Evolutionary conservation across 1,140 invertebrate genomes (phyloP).

Genomic region (Zaprionus capensis): DNA sequence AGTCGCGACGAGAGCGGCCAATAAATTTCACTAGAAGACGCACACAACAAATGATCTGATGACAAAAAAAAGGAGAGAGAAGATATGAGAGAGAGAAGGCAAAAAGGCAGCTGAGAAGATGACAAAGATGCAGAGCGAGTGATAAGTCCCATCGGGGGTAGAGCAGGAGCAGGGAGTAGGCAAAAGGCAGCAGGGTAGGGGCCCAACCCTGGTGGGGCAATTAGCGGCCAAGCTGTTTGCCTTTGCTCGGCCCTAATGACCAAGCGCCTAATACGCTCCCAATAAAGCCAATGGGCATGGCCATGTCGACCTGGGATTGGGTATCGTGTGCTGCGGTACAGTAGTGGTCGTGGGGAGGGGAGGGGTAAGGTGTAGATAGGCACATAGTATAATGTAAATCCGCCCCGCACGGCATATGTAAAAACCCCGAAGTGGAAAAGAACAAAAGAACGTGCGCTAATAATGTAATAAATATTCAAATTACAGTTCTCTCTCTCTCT

Average conservation of each 20-base stretch:
- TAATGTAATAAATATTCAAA: slow-evolving; percentile 83
- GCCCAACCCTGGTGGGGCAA: slow-evolving; percentile 28
- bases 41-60: slow-evolving; percentile 63
- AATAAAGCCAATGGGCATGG: slow-evolving; percentile 44
- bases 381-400: slow-evolving; percentile 36
- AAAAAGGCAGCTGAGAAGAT: slow-evolving; percentile 41
- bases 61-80: slow-evolving; percentile 11
- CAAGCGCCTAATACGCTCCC: slow-evolving; percentile 43
- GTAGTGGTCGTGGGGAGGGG: background rate
- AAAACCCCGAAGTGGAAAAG: slow-evolving; percentile 12
- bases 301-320: slow-evolving; percentile 15
- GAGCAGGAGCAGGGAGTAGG: background rate
- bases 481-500: slow-evolving; percentile 52
- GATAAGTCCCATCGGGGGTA: slow-evolving; percentile 29
- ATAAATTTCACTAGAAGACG: slow-evolving; percentile 77
- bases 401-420: slow-evolving; percentile 22
- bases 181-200: background rate
- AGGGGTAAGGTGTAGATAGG: background rate
- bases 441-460: slow-evolving; percentile 46
- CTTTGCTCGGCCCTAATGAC: slow-evolving; percentile 47
- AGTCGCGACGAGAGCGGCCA: slow-evolving; percentile 26
- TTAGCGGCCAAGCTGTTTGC: slow-evolving; percentile 33
- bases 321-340: too few species aligned
- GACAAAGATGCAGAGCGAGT: slow-evolving; percentile 53
- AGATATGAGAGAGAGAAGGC: slow-evolving; percentile 7